Evolutionary conservation across 2,797 vertebrate species (phyloP), one percentile per base, ranked within the genome.

Genomic region (Pipistrellus kuhlii): DNA sequence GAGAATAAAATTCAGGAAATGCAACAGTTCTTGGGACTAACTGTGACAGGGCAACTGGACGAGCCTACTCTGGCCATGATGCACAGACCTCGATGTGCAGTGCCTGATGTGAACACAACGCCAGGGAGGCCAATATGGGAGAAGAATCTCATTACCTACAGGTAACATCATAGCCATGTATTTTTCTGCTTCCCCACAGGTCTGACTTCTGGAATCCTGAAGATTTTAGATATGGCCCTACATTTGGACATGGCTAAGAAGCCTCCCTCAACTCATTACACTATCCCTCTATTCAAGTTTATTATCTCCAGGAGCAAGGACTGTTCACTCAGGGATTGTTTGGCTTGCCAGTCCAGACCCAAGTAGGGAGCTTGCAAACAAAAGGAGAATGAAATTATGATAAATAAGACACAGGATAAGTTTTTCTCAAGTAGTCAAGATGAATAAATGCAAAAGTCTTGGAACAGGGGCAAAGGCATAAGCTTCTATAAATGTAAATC

Each of bases 11-110:
- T 98, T 75, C 92, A 98, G 96, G 96, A 98, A 96, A 99, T 99
- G 99, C 99, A 99, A 91, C 88, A 96, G 5, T 99, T 99, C 96
- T 99, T 99, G 93, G 98, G 98, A 57, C 97, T 99, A 44, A 97
- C 96, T 64, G 97, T 98, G 93, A 99, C 98, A 0, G 98, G 99
- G 8, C 82, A 85, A 41, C 94, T 99, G 83, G 98, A 99, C 91
- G 41, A 1, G 14, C 46, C 94, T 1, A 99, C 99, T 0, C 51
- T 99, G 93, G 91, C 98, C 41, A 88, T 98, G 82, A 99, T 99
- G 99, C 98, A 94, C 90, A 92, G 95, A 75, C 98, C 98, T 8
- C 98, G 99, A 55, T 99, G 99, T 94, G 99, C 99, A 1, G 98
- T 99, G 21, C 98, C 98, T 2, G 99, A 99, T 1, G 44, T 99